Evolutionary conservation across 2,888 invertebrate species (phyloP).

Genomic region (Marasmarcha lunaedactyla): DNA sequence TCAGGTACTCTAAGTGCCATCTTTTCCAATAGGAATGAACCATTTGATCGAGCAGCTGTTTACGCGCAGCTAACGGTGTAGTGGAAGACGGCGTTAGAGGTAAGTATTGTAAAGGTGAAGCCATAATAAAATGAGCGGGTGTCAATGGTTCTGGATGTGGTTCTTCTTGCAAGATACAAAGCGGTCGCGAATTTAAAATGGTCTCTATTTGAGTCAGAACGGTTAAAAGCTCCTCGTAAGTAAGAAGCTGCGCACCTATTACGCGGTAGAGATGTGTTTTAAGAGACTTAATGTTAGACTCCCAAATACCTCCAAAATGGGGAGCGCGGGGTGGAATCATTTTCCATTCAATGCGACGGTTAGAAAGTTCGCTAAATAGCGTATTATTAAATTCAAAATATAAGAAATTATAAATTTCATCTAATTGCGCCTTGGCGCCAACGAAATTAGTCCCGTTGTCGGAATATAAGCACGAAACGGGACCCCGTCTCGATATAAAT

Average conservation of each 20-base stretch:
- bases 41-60: too few relatives aligned
- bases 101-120: neutral
- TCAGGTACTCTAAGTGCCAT: constrained; percentile 8
- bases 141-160: constrained; percentile 1
- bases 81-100: neutral
- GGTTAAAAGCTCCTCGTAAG: constrained; percentile 4
- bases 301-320: too few relatives aligned
- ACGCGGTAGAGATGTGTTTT: constrained; percentile 2
- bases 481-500: constrained; percentile 22
- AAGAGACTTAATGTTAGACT: neutral
- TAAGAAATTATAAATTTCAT: constrained; percentile 8
- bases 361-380: neutral
- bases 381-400: neutral
- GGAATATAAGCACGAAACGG: constrained; percentile 15
- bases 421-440: constrained; percentile 8
- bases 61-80: constrained; percentile 2
- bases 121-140: constrained; percentile 2
- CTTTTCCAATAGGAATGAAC: too few relatives aligned
- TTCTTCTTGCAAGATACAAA: neutral
- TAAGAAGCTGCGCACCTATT: constrained; percentile 1
- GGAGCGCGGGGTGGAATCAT: too few relatives aligned
- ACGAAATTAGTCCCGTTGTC: constrained; percentile 25
- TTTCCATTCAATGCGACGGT: neutral
- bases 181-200: neutral
- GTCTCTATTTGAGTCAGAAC: constrained; percentile 1